Evolutionary conservation across 2,888 invertebrate species (phyloP).

Genomic region (Drosophila nigricruria): DNA sequence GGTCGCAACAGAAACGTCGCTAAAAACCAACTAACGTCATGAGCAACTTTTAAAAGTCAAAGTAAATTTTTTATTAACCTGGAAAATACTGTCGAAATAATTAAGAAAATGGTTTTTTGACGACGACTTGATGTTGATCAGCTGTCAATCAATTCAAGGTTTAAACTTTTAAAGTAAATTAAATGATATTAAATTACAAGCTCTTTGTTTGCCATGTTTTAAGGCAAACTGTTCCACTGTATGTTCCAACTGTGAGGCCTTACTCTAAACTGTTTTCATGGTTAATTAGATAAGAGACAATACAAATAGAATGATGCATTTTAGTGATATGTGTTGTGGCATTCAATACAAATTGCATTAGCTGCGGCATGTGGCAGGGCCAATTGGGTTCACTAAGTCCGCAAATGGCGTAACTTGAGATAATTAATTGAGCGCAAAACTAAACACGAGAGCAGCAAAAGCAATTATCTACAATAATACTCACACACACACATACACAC

Average conservation of each 20-base stretch:
- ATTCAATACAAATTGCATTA: slow-evolving; percentile 68
- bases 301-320: slow-evolving; percentile 28
- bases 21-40: neutral
- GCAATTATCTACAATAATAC: slow-evolving; percentile 75
- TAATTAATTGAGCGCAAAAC: slow-evolving; percentile 79
- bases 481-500: slow-evolving; percentile 21
- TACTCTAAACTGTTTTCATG: slow-evolving; percentile 18
- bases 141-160: too few species aligned
- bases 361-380: slow-evolving; percentile 47
- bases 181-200: too few species aligned
- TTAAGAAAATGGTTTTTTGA: too few species aligned
- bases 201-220: neutral
- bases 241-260: slow-evolving; percentile 1
- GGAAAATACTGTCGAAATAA: too few species aligned
- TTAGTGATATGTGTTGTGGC: slow-evolving; percentile 44
- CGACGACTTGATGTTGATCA: too few species aligned
- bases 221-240: too few species aligned
- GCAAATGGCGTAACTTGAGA: slow-evolving; percentile 75
- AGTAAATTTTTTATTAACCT: neutral
- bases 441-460: slow-evolving; percentile 72
- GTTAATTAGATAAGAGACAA: slow-evolving; percentile 28
- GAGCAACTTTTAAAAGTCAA: neutral
- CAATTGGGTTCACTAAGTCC: slow-evolving; percentile 63
- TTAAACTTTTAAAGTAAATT: neutral
- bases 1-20: slow-evolving; percentile 6